Percentiles rank a stretch among this genome's conserved stretches.
Evolutionary conservation across 30 jellyfish, hydroid and myxozoan species (phyloP).

Genomic region (Turritopsis rubra): DNA sequence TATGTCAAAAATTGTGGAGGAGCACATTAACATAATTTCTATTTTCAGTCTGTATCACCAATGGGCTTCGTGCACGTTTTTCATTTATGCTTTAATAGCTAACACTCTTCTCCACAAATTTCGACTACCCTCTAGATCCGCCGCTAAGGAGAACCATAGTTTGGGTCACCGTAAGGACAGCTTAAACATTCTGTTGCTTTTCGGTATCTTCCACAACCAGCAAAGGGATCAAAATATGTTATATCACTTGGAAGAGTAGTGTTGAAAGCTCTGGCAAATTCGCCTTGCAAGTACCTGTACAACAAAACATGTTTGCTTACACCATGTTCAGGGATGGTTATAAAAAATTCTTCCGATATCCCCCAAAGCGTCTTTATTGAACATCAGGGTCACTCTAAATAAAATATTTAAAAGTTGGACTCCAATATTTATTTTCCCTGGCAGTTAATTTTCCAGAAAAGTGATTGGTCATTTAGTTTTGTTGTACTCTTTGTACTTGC

Average conservation of each 20-base stretch:
- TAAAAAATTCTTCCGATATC: neutral
- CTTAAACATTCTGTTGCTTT: neutral
- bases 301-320: neutral
- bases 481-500: too few relatives aligned
- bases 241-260: neutral
- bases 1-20: too few relatives aligned
- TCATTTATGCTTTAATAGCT: too few relatives aligned
- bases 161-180: neutral
- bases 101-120: too few relatives aligned
- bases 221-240: neutral
- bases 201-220: slow-evolving; percentile 6
- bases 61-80: too few relatives aligned
- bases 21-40: too few relatives aligned
- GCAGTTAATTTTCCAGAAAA: too few relatives aligned
- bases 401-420: neutral
- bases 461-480: too few relatives aligned
- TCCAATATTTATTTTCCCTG: too few relatives aligned
- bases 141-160: neutral
- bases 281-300: neutral
- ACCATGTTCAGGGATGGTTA: neutral
- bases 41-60: too few relatives aligned
- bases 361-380: neutral
- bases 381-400: neutral
- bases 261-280: neutral
- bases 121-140: too few relatives aligned